Evolutionary conservation across 2,797 vertebrate genomes (phyloP).

Genomic region (Allobates femoralis): DNA sequence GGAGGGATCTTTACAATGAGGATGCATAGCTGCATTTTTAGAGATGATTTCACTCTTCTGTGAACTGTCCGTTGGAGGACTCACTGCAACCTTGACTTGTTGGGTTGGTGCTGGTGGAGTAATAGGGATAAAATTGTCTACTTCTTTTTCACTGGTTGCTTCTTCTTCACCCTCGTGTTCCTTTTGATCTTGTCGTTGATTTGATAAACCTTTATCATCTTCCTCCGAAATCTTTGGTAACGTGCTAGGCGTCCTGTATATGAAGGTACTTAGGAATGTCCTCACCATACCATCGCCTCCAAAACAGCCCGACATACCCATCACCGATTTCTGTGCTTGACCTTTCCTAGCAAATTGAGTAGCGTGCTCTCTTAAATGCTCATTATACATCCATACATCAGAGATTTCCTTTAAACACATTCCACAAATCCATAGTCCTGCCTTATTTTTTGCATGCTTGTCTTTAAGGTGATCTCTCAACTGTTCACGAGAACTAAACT

Average conservation of each 20-base stretch:
- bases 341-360: conserved; percentile 92
- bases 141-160: conserved; percentile 58
- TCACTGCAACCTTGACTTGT: conserved; percentile 56
- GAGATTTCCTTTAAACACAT: conserved; percentile 98
- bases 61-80: conserved; percentile 72
- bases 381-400: conserved; percentile 98
- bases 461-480: conserved; percentile 92
- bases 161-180: conserved; percentile 66
- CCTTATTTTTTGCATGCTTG: conserved; percentile 92
- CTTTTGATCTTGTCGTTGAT: conserved; percentile 75
- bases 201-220: conserved; percentile 62
- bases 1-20: conserved; percentile 95
- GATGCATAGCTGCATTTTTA: conserved; percentile 85
- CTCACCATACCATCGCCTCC: conserved; percentile 84
- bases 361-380: conserved; percentile 94
- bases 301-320: conserved; percentile 83
- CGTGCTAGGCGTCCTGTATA: conserved; percentile 82
- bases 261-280: conserved; percentile 87
- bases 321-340: conserved; percentile 84
- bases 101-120: conserved; percentile 3
- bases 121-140: neutral
- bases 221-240: conserved; percentile 72
- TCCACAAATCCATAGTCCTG: conserved; percentile 95
- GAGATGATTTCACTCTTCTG: conserved; percentile 77
- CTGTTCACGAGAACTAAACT: conserved; percentile 94